These are phyloP conservation scores for Triops longicaudatus DNA, from an alignment of 1,140 invertebrate genomes.

Conservation along the genomic window DNA sequence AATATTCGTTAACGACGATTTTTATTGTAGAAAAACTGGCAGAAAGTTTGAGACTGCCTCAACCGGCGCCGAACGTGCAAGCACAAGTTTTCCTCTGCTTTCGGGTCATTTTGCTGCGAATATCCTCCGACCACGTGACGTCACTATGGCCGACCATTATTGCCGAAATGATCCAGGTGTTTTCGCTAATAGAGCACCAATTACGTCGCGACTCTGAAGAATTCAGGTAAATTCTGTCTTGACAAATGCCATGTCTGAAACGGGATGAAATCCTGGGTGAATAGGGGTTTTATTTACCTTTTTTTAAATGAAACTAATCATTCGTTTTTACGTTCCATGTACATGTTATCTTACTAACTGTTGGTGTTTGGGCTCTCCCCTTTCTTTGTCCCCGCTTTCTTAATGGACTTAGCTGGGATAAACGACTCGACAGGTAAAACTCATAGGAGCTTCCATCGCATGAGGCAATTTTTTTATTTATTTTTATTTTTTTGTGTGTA, in stretches of 20 bases:
- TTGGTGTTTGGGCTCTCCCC: background rate
- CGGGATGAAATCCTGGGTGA: too few relatives aligned
- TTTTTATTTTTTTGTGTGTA: too few relatives aligned
- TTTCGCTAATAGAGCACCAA: conserved; percentile 82
- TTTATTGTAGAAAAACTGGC: conserved; percentile 65
- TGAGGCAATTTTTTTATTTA: background rate
- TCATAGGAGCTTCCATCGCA: background rate
- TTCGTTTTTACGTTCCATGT: background rate
- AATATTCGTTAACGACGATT: conserved; percentile 19
- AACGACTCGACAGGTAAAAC: conserved; percentile 3
- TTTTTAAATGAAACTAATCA: background rate
- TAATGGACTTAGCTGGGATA: conserved; percentile 8
- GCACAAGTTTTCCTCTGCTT: conserved; percentile 86
- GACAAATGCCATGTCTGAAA: too few relatives aligned
- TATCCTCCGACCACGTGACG: conserved; percentile 77
- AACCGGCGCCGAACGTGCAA: conserved; percentile 71
- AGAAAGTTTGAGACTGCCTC: conserved; percentile 69
- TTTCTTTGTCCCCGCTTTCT: background rate
- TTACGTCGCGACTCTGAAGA: conserved; percentile 67
- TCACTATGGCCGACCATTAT: conserved; percentile 91
- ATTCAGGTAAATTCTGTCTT: conserved; percentile 51
- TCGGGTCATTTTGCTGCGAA: conserved; percentile 74
- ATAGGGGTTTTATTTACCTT: background rate
- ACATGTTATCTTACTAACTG: background rate
- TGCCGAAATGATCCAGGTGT: conserved; percentile 85